phyloP scores from a whole-genome alignment of 2,113 vertebrate species.

The Hepsetus odoe region DNA sequence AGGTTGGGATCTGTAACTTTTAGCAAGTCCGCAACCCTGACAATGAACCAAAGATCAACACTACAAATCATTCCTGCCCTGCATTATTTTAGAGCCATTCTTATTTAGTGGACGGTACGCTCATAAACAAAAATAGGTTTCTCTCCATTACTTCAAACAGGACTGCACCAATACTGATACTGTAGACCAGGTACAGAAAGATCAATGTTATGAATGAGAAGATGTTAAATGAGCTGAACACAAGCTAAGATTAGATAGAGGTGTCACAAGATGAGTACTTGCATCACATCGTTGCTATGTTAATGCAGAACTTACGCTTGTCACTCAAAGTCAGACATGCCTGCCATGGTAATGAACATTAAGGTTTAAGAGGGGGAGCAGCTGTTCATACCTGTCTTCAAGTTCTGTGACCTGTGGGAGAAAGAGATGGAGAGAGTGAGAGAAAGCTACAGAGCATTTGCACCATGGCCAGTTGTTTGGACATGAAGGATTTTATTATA shows the following conservation, averaged over 20 bases:
- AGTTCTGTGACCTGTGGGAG: slow-evolving; percentile 51
- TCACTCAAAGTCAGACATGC: slow-evolving; percentile 7
- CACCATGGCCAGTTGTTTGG: background rate
- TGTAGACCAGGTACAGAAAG: background rate
- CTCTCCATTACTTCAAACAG: background rate
- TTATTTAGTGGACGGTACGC: no score
- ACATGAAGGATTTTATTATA: no score
- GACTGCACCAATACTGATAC: background rate
- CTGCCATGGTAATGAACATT: background rate
- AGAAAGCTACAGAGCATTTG: background rate
- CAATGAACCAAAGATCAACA: slow-evolving; percentile 8
- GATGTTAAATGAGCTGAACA: background rate
- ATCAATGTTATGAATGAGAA: background rate
- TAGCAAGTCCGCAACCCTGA: slow-evolving; percentile 54
- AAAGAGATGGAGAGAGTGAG: background rate
- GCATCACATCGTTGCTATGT: background rate
- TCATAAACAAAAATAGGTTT: background rate
- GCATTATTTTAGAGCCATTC: background rate
- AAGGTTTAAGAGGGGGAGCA: background rate
- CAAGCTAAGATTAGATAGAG: background rate
- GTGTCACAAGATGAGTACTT: background rate
- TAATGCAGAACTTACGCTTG: background rate
- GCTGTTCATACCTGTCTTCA: slow-evolving; percentile 58
- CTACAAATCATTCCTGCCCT: background rate
- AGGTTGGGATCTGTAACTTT: slow-evolving; percentile 64